These are phyloP conservation scores for Eudemis profundana DNA, from an alignment of 2,888 invertebrate genomes.

Conservation along the genomic window DNA sequence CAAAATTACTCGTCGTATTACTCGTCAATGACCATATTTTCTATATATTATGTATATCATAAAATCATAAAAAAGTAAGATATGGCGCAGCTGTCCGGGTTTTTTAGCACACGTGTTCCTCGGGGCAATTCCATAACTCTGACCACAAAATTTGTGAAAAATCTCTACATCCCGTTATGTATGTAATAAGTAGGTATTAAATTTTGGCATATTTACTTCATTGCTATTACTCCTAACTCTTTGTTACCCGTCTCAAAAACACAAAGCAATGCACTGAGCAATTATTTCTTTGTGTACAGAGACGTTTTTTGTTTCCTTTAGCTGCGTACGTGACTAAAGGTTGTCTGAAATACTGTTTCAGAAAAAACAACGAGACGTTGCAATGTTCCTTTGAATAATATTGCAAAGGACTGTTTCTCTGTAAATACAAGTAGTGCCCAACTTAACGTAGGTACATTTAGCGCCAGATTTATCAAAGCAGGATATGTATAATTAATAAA, in stretches of 20 bases:
- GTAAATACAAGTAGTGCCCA: neutral
- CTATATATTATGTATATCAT: too few species aligned
- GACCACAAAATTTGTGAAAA: too few species aligned
- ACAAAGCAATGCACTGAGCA: constrained; percentile 22
- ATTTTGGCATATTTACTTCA: constrained; percentile 15
- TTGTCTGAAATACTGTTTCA: constrained; percentile 22
- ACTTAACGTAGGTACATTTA: too few species aligned
- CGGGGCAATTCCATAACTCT: too few species aligned
- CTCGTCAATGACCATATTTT: too few species aligned
- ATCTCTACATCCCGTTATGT: too few species aligned
- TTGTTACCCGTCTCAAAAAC: constrained; percentile 21
- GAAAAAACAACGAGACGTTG: constrained; percentile 25
- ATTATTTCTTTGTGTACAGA: constrained; percentile 22
- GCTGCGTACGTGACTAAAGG: constrained; percentile 26
- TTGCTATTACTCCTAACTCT: neutral
- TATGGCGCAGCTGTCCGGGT: too few species aligned
- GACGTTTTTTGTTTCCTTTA: constrained; percentile 35
- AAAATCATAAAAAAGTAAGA: too few species aligned
- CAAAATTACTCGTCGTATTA: too few species aligned
- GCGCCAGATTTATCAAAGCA: neutral
- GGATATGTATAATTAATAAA: neutral
- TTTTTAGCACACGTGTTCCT: too few species aligned
- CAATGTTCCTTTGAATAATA: constrained; percentile 21
- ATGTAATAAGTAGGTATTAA: too few species aligned
- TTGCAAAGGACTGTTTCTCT: neutral